These are phyloP conservation scores for Oscheius sp. DNA, from an alignment of 2,888 invertebrate genomes.

Conservation along the genomic window DNA sequence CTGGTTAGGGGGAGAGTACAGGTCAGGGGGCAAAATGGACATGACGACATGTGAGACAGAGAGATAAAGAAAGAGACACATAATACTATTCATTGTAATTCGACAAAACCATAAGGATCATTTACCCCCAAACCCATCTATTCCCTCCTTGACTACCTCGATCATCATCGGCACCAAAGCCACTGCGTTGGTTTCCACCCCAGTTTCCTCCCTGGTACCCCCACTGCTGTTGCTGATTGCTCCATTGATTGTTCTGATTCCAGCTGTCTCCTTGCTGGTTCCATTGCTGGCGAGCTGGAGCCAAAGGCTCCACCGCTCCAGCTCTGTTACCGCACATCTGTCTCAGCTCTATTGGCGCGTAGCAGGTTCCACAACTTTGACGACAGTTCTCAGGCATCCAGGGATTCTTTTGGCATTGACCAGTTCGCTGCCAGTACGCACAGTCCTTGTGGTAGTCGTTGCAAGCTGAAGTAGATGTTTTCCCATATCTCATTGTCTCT, in stretches of 20 bases:
- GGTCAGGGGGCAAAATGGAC: too few relatives aligned
- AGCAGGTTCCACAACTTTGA: conserved; percentile 34
- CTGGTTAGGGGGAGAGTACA: too few relatives aligned
- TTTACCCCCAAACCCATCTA: conserved; percentile 21
- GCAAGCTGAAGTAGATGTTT: conserved; percentile 19
- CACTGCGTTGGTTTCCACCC: not conserved
- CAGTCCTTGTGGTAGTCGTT: conserved; percentile 34
- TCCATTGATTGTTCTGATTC: not conserved
- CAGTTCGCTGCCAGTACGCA: conserved; percentile 12
- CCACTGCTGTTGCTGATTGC: not conserved
- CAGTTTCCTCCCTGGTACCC: not conserved
- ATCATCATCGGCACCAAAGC: not conserved
- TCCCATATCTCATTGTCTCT: not conserved
- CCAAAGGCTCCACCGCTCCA: conserved; percentile 38
- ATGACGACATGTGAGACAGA: too few relatives aligned
- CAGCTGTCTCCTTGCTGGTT: not conserved
- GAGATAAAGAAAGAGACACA: too few relatives aligned
- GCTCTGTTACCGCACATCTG: conserved; percentile 44
- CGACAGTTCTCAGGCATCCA: conserved; percentile 41
- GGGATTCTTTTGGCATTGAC: conserved; percentile 37
- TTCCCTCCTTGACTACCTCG: conserved; percentile 7
- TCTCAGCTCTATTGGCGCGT: conserved; percentile 48
- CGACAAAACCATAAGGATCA: too few relatives aligned
- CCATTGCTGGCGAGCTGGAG: conserved; percentile 32
- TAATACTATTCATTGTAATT: too few relatives aligned